phyloP scores from a whole-genome alignment of 2,113 vertebrate species.

The Lathamus discolor region DNA sequence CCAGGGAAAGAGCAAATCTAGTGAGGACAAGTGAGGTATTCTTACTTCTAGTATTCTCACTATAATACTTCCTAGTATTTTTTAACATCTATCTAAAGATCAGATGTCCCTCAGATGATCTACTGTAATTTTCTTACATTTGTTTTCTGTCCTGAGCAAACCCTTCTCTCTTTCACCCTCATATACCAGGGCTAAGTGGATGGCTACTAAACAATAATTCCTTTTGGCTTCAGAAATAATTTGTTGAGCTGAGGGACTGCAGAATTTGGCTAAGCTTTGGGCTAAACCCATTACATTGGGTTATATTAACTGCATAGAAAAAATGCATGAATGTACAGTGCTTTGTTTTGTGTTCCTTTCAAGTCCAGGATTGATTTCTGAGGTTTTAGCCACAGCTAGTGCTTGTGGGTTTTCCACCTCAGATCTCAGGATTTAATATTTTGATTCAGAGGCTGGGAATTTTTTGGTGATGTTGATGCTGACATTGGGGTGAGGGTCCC shows the following conservation, averaged over 20 bases:
- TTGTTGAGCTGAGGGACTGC: background rate
- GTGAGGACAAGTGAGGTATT: background rate
- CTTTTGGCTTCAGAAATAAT: background rate
- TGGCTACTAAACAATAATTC: background rate
- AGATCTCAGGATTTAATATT: background rate
- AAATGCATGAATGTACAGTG: background rate
- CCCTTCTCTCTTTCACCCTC: background rate
- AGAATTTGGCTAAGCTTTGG: background rate
- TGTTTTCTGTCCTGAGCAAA: background rate
- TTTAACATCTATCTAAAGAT: background rate
- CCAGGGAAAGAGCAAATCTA: background rate
- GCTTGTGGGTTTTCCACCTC: background rate
- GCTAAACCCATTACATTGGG: background rate
- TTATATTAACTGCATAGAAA: background rate
- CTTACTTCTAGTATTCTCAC: background rate
- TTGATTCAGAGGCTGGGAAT: background rate
- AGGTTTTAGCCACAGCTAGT: background rate
- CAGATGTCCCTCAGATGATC: background rate
- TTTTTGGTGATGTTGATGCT: background rate
- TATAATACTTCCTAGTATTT: background rate
- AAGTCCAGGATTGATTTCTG: conserved; percentile 39
- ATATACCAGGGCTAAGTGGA: background rate
- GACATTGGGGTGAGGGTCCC: background rate
- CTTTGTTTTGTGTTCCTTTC: background rate
- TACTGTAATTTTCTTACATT: background rate